A percentile compares a stretch with the other conserved stretches of the same genome.
phyloP scores from a whole-genome alignment of 1,140 invertebrate species.

The Eueides isabella region DNA sequence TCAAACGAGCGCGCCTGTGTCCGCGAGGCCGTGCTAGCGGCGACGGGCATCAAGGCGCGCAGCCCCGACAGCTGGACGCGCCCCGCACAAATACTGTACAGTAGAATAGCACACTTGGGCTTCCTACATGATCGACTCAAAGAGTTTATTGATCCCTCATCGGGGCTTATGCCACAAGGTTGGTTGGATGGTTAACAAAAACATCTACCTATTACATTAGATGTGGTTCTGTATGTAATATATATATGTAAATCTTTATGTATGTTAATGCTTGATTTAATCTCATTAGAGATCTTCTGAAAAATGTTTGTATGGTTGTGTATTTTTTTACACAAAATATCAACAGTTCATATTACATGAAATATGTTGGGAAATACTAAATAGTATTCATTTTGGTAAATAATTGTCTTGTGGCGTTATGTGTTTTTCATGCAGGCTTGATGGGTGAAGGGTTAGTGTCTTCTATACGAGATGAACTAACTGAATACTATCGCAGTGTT shows the following conservation, averaged over 20 bases:
- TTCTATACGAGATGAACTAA: constrained; percentile 92
- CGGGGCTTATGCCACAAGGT: constrained; percentile 83
- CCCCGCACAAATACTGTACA: constrained; percentile 83
- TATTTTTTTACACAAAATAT: too few species aligned
- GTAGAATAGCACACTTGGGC: constrained; percentile 92
- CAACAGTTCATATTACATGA: too few species aligned
- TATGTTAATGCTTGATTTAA: background rate
- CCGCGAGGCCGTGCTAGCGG: constrained; percentile 69
- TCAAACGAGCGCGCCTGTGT: constrained; percentile 60
- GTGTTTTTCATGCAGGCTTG: constrained; percentile 82
- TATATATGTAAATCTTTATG: background rate
- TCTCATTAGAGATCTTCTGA: too few species aligned
- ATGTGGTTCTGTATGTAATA: background rate
- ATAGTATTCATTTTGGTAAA: too few species aligned
- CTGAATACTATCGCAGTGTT: constrained; percentile 93
- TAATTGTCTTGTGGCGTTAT: background rate
- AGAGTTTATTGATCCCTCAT: constrained; percentile 86
- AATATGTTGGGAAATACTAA: background rate
- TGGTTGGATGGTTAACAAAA: constrained; percentile 23
- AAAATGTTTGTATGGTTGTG: too few species aligned
- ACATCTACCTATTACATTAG: background rate
- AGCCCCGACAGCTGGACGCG: constrained; percentile 50
- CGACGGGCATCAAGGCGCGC: constrained; percentile 66
- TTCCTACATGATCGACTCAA: constrained; percentile 92
- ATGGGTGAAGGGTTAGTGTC: constrained; percentile 94